phyloP scores from a whole-genome alignment of 2,888 invertebrate genomes.

The Smittia aterrima region DNA sequence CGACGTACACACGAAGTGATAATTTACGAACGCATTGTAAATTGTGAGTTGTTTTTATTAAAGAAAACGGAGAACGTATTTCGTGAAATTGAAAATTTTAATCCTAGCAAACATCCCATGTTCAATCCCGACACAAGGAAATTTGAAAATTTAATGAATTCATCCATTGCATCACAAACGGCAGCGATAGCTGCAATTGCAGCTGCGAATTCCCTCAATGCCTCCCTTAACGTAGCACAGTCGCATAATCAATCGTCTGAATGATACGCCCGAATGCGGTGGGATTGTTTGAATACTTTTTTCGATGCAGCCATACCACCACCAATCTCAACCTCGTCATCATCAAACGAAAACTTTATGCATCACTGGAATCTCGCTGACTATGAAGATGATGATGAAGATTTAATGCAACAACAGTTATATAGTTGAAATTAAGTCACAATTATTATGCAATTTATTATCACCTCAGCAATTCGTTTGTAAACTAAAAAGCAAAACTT shows the following conservation, averaged over 20 bases:
- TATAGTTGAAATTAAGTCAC: conserved; percentile 6
- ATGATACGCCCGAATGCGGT: conserved; percentile 30
- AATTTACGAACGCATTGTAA: conserved; percentile 90
- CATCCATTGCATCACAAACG: conserved; percentile 58
- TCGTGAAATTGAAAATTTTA: no score
- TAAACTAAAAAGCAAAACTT: background rate
- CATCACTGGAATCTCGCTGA: conserved; percentile 35
- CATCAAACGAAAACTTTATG: conserved; percentile 16
- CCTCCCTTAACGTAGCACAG: conserved; percentile 47
- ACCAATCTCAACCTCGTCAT: background rate
- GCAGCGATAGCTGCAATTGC: conserved; percentile 54
- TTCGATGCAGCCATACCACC: background rate
- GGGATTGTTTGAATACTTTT: conserved; percentile 30
- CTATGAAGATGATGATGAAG: conserved; percentile 43
- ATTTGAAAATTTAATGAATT: conserved; percentile 70
- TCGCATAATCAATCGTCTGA: conserved; percentile 46
- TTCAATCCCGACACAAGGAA: conserved; percentile 84
- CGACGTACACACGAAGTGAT: conserved; percentile 89
- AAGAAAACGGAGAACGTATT: no score
- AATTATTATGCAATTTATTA: background rate
- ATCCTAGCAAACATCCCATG: conserved; percentile 86
- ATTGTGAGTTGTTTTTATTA: no score
- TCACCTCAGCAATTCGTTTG: background rate
- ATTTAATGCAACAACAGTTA: conserved; percentile 31
- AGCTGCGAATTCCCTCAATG: conserved; percentile 51